Evolutionary conservation across 2,113 vertebrate genomes (phyloP), one percentile per base, ranked within the genome.

Genomic region (Telmatochromis brichardi): DNA sequence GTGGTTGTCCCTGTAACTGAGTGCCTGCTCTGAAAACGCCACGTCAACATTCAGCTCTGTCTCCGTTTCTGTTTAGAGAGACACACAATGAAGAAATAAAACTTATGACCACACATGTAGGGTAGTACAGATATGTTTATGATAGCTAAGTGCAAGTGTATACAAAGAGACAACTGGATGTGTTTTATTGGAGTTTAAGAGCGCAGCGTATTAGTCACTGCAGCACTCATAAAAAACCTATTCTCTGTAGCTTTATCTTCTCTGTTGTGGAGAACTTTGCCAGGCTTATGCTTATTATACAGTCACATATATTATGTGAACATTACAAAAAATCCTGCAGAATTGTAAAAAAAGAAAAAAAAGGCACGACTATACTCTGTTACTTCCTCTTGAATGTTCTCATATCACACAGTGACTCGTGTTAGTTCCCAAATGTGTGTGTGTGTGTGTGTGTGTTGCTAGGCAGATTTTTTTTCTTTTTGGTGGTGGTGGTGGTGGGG

Each of bases 1-100:
- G 11, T 92, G 51, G 83, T 93, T 92, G n/a, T 94, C 98, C 94
- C 95, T 97, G 91, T 97, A 96, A 92, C 90, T 96, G 90, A 97
- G 95, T 3, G 98, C 99, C 95, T 99, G 99, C 84, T 99, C 99
- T 5, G 98, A 96, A 95, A 99, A 99, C 0, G 98, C 95, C 88
- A 99, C 97, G 81, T 99, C 98, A 78, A 98, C 93, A 88, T 99
- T 98, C 86, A 99, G 97, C 65, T 97, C 97, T 0, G 97, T 97
- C 93, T 98, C 98, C 0, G 81, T 88, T 82, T 95, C 96, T 95
- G 87, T 26, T 13, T 40, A 65, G 40, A 83, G 2, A 26, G 31
- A 12, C 4, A 31, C 17, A 51, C 17, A 51, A 58, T 89, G 47
- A 17, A 13, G 6, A 54, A 68, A 80, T 31, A 28, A 85, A 80